phyloP scores from a whole-genome alignment of 2,888 invertebrate species.

The Heliconius ethilla region DNA sequence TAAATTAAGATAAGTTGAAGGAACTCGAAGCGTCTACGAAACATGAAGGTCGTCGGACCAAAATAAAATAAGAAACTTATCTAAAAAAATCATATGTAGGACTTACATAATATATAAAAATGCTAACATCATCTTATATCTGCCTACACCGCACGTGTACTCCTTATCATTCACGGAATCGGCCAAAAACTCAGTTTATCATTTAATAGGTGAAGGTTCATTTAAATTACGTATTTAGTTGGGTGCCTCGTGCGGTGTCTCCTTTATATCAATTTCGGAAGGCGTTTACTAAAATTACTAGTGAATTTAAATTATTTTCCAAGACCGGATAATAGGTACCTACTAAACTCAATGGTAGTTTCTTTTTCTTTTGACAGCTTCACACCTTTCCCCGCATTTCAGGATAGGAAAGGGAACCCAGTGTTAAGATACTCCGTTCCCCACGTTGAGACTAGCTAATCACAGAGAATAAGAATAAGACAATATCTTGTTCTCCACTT shows the following conservation, averaged over 20 bases:
- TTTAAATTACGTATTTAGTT: slow-evolving; percentile 6
- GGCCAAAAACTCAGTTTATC: slow-evolving; percentile 15
- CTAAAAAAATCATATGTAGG: background rate
- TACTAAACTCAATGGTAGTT: too few species aligned
- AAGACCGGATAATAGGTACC: too few species aligned
- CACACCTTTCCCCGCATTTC: background rate
- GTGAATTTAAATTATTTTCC: too few species aligned
- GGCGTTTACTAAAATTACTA: background rate
- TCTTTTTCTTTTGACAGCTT: background rate
- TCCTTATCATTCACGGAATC: slow-evolving; percentile 19
- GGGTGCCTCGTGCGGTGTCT: slow-evolving; percentile 1
- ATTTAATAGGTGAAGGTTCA: slow-evolving; percentile 23
- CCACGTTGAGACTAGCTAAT: too few species aligned
- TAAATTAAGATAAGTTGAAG: background rate
- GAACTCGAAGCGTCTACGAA: background rate
- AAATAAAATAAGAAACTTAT: background rate
- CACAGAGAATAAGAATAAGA: too few species aligned
- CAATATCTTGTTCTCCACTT: too few species aligned
- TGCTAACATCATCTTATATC: slow-evolving; percentile 1
- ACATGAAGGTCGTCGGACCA: background rate
- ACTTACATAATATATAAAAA: background rate
- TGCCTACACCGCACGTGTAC: slow-evolving; percentile 10
- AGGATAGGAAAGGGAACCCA: background rate
- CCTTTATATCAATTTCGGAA: background rate
- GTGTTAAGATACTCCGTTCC: background rate